Conservation (phyloP, 1,140 invertebrate species). For the Mercenaria mercenaria region DNA sequence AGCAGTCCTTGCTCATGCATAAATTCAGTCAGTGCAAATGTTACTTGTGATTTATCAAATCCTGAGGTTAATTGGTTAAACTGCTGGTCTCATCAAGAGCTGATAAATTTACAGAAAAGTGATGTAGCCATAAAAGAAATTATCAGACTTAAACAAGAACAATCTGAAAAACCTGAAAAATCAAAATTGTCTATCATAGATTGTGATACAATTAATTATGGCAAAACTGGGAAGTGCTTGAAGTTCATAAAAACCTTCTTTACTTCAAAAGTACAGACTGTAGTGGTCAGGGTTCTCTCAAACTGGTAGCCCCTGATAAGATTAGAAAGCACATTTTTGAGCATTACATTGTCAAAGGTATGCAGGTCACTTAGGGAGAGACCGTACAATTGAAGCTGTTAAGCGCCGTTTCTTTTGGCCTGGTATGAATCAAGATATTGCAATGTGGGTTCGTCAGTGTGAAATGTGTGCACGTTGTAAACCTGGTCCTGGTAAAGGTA, state of each 20-base stretch:
- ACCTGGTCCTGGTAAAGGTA: slow-evolving; percentile 55
- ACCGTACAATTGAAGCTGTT: slow-evolving; percentile 55
- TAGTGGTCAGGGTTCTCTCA: not conserved
- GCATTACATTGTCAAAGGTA: slow-evolving; percentile 45
- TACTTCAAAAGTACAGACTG: slow-evolving; percentile 1
- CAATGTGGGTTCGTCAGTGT: slow-evolving; percentile 67
- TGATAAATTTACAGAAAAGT: slow-evolving; percentile 28
- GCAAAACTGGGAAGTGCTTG: slow-evolving; percentile 30
- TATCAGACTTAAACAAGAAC: slow-evolving; percentile 28
- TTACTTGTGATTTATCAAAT: not conserved
- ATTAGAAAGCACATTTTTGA: slow-evolving; percentile 58
- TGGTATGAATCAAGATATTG: slow-evolving; percentile 64
- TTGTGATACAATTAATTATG: slow-evolving; percentile 23
- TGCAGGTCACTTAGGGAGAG: slow-evolving; percentile 63
- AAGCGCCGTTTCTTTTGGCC: slow-evolving; percentile 65
- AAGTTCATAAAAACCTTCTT: not conserved
- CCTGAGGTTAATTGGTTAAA: slow-evolving; percentile 46
- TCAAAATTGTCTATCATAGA: not conserved
- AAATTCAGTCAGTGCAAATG: not conserved
- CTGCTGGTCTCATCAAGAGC: slow-evolving; percentile 43
- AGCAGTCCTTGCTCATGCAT: too few relatives aligned
- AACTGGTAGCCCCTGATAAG: slow-evolving; percentile 55
- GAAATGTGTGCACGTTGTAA: slow-evolving; percentile 67
- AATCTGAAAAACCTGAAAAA: slow-evolving; percentile 30
- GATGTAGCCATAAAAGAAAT: slow-evolving; percentile 47